Conservation (phyloP, 2,888 invertebrate genomes). For the Tetranychus piercei region DNA sequence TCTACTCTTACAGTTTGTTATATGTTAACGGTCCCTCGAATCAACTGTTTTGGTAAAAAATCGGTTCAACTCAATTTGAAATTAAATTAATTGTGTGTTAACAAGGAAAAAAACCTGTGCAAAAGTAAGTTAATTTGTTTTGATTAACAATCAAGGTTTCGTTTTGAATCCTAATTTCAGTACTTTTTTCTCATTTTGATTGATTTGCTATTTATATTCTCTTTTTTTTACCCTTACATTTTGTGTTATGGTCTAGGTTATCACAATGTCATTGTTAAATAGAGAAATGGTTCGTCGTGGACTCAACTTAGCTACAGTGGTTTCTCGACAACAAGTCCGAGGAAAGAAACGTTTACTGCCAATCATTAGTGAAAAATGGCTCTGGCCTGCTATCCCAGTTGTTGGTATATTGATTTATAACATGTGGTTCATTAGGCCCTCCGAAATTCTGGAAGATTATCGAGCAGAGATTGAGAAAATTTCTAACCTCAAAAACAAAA, state of each 20-base stretch:
- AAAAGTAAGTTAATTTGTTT: too few species aligned
- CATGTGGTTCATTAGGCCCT: not conserved
- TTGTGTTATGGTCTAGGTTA: not conserved
- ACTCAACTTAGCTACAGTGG: not conserved
- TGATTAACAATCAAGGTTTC: too few species aligned
- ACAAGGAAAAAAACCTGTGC: too few species aligned
- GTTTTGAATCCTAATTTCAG: too few species aligned
- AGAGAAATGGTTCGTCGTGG: not conserved
- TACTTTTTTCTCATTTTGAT: not conserved
- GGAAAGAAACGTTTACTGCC: not conserved
- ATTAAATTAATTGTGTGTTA: too few species aligned
- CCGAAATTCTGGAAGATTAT: not conserved
- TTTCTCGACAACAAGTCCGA: not conserved
- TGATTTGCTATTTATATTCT: not conserved
- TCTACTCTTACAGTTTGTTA: too few species aligned
- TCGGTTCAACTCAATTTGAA: too few species aligned
- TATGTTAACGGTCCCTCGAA: too few species aligned
- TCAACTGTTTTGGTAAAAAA: too few species aligned
- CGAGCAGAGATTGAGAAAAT: not conserved
- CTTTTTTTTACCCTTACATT: not conserved
- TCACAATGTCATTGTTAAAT: not conserved
- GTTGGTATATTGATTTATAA: not conserved
- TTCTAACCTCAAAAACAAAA: not conserved
- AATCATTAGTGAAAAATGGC: not conserved
- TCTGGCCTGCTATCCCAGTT: not conserved